phyloP scores from a whole-genome alignment of 2,797 vertebrate species.

The Salmo trutta region DNA sequence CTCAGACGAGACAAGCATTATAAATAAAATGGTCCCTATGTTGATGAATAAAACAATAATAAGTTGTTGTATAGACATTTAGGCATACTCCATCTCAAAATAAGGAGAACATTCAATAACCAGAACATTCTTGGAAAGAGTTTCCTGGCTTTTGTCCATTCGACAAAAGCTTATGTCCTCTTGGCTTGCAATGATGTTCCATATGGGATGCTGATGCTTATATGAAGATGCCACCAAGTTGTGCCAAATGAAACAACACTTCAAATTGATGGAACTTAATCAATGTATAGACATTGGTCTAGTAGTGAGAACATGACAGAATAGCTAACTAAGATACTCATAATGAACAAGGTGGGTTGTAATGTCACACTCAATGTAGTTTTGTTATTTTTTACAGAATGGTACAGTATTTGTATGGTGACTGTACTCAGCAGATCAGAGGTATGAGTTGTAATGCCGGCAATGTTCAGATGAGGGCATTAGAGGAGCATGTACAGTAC shows the following conservation, averaged over 20 bases:
- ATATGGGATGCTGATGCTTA: background rate
- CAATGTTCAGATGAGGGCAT: slow-evolving; percentile 40
- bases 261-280: background rate
- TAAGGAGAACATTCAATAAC: too few relatives aligned
- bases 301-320: background rate
- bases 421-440: background rate
- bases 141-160: too few relatives aligned
- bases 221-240: background rate
- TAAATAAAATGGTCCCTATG: too few relatives aligned
- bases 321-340: background rate
- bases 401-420: background rate
- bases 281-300: background rate
- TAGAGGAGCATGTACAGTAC: slow-evolving; percentile 14
- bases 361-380: background rate
- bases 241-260: background rate
- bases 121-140: too few relatives aligned
- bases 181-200: background rate
- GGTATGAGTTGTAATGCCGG: slow-evolving; percentile 41
- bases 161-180: too few relatives aligned
- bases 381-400: background rate
- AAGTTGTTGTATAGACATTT: too few relatives aligned
- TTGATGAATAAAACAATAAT: too few relatives aligned
- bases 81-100: too few relatives aligned
- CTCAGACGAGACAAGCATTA: too few relatives aligned
- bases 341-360: background rate